Conservation (phyloP, 1,140 invertebrate genomes). For the Drosophila ambigua region DNA sequence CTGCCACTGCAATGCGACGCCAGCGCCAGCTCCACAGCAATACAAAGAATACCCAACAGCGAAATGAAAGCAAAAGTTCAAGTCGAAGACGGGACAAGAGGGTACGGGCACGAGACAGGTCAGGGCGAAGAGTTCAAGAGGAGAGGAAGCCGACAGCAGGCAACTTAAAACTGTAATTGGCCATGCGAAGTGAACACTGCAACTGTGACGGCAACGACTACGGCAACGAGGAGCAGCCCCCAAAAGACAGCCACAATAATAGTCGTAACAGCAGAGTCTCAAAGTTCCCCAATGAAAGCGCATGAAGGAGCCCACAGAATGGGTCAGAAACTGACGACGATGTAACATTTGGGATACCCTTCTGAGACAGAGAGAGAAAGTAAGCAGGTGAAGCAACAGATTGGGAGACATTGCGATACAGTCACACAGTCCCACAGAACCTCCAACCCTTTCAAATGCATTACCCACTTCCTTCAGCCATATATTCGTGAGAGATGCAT, state of each 20-base stretch:
- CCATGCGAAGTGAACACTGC: slow-evolving; percentile 64
- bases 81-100: slow-evolving; percentile 30
- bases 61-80: slow-evolving; percentile 46
- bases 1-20: slow-evolving; percentile 69
- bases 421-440: too few relatives aligned
- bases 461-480: too few relatives aligned
- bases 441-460: too few relatives aligned
- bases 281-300: slow-evolving; percentile 28
- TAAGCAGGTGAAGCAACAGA: too few relatives aligned
- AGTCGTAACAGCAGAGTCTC: slow-evolving; percentile 20
- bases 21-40: slow-evolving; percentile 8
- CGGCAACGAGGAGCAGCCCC: slow-evolving; percentile 17
- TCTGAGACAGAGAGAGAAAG: background rate
- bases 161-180: slow-evolving; percentile 71
- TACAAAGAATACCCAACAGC: background rate
- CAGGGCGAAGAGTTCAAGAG: slow-evolving; percentile 8
- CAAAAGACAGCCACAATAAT: slow-evolving; percentile 25
- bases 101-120: slow-evolving; percentile 22
- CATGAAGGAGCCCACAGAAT: background rate
- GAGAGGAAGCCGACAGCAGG: background rate
- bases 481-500: background rate
- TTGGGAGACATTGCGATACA: too few relatives aligned
- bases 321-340: too few relatives aligned
- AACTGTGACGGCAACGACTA: slow-evolving; percentile 14
- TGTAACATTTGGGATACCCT: slow-evolving; percentile 13